Evolutionary conservation across 2,888 invertebrate genomes (phyloP).

Genomic region (Atherix ibis): DNA sequence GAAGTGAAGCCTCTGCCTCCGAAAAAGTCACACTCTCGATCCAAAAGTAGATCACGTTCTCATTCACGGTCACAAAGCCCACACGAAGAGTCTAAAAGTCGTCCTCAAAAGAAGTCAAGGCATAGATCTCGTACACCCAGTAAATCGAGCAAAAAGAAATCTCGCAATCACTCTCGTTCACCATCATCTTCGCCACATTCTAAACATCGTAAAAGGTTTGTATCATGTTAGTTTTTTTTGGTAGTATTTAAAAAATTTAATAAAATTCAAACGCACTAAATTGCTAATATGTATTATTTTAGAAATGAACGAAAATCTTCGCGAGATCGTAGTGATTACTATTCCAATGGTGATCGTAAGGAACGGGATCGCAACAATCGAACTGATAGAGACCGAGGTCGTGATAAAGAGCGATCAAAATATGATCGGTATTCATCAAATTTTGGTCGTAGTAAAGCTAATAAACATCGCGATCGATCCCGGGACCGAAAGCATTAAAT

Average conservation of each 20-base stretch:
- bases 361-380: conserved; percentile 20
- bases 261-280: too few relatives aligned
- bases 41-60: conserved; percentile 21
- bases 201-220: conserved; percentile 31
- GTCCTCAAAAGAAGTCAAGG: conserved; percentile 15
- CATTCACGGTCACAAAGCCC: conserved; percentile 22
- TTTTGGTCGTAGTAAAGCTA: conserved; percentile 15
- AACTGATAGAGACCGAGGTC: conserved; percentile 8
- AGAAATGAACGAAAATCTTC: conserved; percentile 16
- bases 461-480: conserved; percentile 26
- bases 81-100: conserved; percentile 13
- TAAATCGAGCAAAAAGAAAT: conserved; percentile 28
- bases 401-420: conserved; percentile 15
- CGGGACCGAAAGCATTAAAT: conserved; percentile 28
- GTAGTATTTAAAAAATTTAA: too few relatives aligned
- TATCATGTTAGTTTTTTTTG: too few relatives aligned
- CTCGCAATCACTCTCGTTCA: conserved; percentile 25
- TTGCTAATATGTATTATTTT: too few relatives aligned
- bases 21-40: conserved; percentile 24
- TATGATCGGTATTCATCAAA: conserved; percentile 25
- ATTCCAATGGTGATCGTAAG: conserved; percentile 17
- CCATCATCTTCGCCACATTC: conserved; percentile 29
- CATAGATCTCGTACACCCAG: conserved; percentile 15
- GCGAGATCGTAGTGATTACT: conserved; percentile 24
- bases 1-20: conserved; percentile 19